phyloP scores from a whole-genome alignment of 2,888 invertebrate genomes.

The Platycnemis pennipes region DNA sequence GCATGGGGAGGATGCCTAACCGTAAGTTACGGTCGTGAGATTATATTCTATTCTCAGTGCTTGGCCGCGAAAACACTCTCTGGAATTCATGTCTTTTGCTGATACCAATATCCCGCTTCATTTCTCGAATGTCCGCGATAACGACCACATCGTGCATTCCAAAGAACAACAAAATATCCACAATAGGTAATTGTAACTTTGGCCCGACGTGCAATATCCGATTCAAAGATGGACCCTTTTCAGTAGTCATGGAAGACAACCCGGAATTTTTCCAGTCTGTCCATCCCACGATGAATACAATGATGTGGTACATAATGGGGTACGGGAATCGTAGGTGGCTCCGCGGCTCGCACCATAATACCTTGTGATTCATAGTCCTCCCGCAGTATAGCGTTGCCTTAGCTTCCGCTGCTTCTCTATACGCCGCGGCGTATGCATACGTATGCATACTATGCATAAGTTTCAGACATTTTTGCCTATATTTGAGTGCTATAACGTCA shows the following conservation, averaged over 20 bases:
- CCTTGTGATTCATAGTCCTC: not conserved
- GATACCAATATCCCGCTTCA: not conserved
- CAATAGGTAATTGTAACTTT: not conserved
- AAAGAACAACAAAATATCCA: slow-evolving; percentile 24
- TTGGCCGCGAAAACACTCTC: slow-evolving; percentile 1
- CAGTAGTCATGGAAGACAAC: not conserved
- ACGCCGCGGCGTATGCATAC: too few relatives aligned
- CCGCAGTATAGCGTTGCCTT: not conserved
- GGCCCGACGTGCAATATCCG: not conserved
- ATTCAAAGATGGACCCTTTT: not conserved
- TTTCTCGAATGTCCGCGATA: slow-evolving; percentile 35
- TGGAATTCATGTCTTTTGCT: slow-evolving; percentile 8
- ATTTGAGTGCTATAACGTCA: too few relatives aligned
- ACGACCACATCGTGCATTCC: not conserved
- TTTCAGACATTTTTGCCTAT: too few relatives aligned
- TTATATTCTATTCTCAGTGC: not conserved
- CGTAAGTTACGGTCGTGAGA: not conserved
- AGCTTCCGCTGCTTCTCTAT: not conserved
- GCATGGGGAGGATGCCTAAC: too few relatives aligned
- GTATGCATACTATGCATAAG: too few relatives aligned
- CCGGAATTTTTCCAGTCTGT: too few relatives aligned
- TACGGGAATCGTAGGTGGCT: too few relatives aligned
- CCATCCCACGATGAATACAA: too few relatives aligned
- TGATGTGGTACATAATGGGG: too few relatives aligned
- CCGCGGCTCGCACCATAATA: not conserved